Base-by-base conservation (phyloP, 2,113 vertebrate species). In the Dasypus novemcinctus region DNA sequence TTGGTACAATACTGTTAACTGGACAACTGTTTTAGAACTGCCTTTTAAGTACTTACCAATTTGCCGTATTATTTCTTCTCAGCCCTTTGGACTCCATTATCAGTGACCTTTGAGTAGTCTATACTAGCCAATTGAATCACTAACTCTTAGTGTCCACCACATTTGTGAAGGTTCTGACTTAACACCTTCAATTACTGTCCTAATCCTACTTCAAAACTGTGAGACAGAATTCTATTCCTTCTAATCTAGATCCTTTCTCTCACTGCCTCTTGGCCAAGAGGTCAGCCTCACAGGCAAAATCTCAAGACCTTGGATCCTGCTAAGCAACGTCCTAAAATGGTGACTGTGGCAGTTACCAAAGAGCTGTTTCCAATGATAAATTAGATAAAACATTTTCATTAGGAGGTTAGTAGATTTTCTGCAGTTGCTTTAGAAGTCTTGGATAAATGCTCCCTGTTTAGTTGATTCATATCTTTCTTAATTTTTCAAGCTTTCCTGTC, bases 321-420 rank as follows among this genome's bases (percentile, higher is more conserved):
- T 66, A 79, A 94, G 72, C 49, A 89, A 68, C 74, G 91, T 83
- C 43, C 61, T 85, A 69, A 91, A 95, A 90, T 78, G 54, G 59
- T 52, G 90, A 93, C 46, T 29, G 46, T 5, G 78, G 61, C 64
- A 29, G n/a, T 64, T 89, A 64, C 66, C 29, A 23, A 88, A 89
- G 59, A 49, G 12, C 52, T 91, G 59, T 43, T 93, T 85, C 52
- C 81, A 74, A 6, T 93, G 95, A 96, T 93, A 61, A 96, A 89
- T 82, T 96, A 82, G 69, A 80, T 59, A 52, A 74, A 52, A 66
- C 90, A 69, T 92, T 96, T 97, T 96, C 88, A 96, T 96, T 94
- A 76, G 74, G 54, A 93, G 68, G 83, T 84, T 80, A 76, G 80
- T 87, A 76, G 33, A 87, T 87, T 97, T 93, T 93, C 82, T 90